Conservation (phyloP, 2,888 invertebrate species). For the Polyploca ridens region DNA sequence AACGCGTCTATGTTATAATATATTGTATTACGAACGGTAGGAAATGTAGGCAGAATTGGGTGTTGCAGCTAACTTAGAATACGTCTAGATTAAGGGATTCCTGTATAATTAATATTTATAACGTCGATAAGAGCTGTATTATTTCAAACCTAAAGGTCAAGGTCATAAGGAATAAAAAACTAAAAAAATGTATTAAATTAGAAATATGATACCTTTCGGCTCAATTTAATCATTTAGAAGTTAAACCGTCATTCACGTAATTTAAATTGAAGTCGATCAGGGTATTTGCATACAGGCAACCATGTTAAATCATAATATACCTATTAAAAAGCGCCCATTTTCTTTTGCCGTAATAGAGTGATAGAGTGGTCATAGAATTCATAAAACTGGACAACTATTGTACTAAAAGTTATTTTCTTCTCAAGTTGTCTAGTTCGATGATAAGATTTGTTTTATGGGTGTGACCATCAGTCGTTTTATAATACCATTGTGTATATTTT, state of each 20-base stretch:
- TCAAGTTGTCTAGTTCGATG: too few relatives aligned
- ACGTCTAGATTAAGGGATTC: conserved; percentile 23
- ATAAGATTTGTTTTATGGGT: too few relatives aligned
- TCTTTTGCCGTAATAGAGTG: too few relatives aligned
- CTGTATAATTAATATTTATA: conserved; percentile 16
- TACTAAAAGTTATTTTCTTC: too few relatives aligned
- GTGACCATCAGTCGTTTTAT: background rate
- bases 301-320: conserved; percentile 34
- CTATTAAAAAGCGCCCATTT: background rate
- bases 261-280: conserved; percentile 46
- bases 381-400: too few relatives aligned
- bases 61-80: conserved; percentile 23
- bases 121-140: background rate
- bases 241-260: conserved; percentile 26
- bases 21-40: conserved; percentile 46
- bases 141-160: background rate
- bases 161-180: background rate
- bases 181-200: background rate
- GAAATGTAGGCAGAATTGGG: conserved; percentile 17
- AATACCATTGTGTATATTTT: background rate
- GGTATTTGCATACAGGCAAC: conserved; percentile 56
- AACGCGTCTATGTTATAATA: conserved; percentile 42
- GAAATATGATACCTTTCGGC: conserved; percentile 23
- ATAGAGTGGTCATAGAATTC: background rate
- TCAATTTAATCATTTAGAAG: conserved; percentile 35